These are phyloP conservation scores for Digitonthophagus gazella DNA, from an alignment of 2,888 invertebrate genomes.

Conservation along the genomic window DNA sequence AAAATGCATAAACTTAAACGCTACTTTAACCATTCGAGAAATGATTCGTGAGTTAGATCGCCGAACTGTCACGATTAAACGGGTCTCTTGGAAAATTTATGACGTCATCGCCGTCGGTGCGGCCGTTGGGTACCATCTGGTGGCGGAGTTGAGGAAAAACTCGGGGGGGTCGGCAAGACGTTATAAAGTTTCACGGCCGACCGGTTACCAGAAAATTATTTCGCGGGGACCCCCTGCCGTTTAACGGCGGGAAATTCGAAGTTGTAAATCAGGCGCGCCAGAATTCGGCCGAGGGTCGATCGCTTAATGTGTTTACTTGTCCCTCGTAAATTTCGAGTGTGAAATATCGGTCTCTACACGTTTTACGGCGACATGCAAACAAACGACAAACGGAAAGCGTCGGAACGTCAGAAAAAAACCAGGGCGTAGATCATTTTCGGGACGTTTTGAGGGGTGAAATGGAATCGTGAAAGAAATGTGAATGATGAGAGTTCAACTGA, in stretches of 20 bases:
- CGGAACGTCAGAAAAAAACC: not conserved
- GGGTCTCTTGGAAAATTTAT: not conserved
- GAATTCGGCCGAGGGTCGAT: not conserved
- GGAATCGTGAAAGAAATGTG: too few species aligned
- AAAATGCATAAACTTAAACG: not conserved
- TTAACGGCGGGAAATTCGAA: not conserved
- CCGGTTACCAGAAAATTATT: not conserved
- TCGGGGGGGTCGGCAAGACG: not conserved
- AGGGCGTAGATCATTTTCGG: not conserved
- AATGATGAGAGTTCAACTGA: too few species aligned
- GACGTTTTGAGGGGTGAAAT: too few species aligned
- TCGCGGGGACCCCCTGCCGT: not conserved
- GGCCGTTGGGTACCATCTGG: not conserved
- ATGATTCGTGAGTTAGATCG: too few species aligned
- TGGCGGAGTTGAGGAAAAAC: not conserved
- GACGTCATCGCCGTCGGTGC: not conserved
- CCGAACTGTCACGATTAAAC: not conserved
- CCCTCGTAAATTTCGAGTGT: not conserved
- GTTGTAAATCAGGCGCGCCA: not conserved
- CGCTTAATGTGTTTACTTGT: constrained; percentile 1
- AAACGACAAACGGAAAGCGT: not conserved
- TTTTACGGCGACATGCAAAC: not conserved
- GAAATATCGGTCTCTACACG: not conserved
- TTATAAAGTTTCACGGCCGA: not conserved
- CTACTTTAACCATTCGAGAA: not conserved